Percentiles rank a stretch among this genome's conserved stretches.
phyloP scores from a whole-genome alignment of 2,113 vertebrate genomes.

The Xerus inauris region DNA sequence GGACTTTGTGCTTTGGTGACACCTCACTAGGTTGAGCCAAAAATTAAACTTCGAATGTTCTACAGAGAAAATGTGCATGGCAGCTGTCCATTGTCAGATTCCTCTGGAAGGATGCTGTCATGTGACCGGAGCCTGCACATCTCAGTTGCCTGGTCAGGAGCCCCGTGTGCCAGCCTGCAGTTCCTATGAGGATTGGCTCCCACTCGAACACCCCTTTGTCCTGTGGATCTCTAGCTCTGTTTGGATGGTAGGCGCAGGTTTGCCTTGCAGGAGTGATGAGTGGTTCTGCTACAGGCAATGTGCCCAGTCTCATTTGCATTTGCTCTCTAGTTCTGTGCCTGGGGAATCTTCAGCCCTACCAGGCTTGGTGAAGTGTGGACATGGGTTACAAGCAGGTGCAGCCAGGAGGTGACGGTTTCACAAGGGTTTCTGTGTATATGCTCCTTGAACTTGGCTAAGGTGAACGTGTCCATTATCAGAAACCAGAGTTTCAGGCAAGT shows the following conservation, averaged over 20 bases:
- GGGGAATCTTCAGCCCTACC: not conserved
- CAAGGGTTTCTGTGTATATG: not conserved
- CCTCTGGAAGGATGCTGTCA: rapidly evolving
- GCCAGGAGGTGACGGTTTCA: not conserved
- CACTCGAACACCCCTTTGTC: not conserved
- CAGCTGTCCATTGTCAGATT: too few relatives aligned
- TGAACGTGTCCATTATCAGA: not conserved
- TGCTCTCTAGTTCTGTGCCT: not conserved
- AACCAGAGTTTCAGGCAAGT: not conserved
- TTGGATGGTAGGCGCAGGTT: rapidly evolving
- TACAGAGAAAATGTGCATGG: not conserved
- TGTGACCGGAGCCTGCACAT: rapidly evolving
- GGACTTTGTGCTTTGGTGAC: not conserved
- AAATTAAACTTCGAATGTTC: not conserved
- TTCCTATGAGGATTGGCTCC: rapidly evolving
- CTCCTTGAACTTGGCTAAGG: not conserved
- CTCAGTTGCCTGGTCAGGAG: not conserved
- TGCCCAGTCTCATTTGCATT: not conserved
- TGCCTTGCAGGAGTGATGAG: not conserved
- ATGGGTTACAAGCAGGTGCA: not conserved
- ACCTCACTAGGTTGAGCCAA: not conserved
- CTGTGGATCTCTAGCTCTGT: not conserved
- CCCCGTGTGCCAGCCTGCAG: too few relatives aligned
- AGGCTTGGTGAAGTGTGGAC: not conserved
- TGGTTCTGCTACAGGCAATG: not conserved